Evolutionary conservation across 2,113 vertebrate genomes (phyloP), one percentile per base, ranked within the genome.

Genomic region (Salvelinus alpinus): DNA sequence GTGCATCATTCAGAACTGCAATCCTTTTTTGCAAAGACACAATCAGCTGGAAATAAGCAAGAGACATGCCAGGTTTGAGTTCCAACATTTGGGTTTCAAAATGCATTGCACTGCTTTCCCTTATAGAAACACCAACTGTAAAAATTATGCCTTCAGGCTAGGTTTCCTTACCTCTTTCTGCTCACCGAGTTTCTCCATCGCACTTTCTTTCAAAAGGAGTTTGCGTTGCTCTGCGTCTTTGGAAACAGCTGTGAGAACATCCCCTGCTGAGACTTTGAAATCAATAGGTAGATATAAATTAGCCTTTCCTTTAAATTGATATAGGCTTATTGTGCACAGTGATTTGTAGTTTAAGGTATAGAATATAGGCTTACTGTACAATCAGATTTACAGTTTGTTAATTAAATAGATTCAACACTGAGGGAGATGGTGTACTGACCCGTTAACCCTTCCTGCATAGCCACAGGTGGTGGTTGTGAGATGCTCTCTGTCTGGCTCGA

Each of bases 101-200:
- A 14, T 47, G 5, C 7, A 3, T 20, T 18, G 5, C 18, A 57
- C 3, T 4, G 5, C 16, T 57, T 57, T 57, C 5, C n/a, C 18
- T 62, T 20, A 24, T 4, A 22, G 22, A 62, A 62, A 62, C 20
- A 62, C 16, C 2, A 1, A 62, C 18, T 62, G 5, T 18, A 60
- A 5, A 22, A 22, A n/a, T 9, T 62, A 3, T 1, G 38, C 38
- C 9, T 44, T 44, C 38, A 24, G n/a, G 59, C 59, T 60, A n/a
- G 20, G 12, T 70, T 6, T 13, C 47, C 4, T 38, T 94, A 96
- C 96, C 95, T 95, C 86, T 71, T 94, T 96, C 34, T 95, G 92
- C 71, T 91, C 86, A 73, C 94, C 94, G 9, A 94, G 89, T 22
- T 86, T 89, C 85, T 94, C 92, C 1, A 91, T 13, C 3, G 83